phyloP scores from a whole-genome alignment of 2,888 invertebrate species.

The Drosophila phalerata region DNA sequence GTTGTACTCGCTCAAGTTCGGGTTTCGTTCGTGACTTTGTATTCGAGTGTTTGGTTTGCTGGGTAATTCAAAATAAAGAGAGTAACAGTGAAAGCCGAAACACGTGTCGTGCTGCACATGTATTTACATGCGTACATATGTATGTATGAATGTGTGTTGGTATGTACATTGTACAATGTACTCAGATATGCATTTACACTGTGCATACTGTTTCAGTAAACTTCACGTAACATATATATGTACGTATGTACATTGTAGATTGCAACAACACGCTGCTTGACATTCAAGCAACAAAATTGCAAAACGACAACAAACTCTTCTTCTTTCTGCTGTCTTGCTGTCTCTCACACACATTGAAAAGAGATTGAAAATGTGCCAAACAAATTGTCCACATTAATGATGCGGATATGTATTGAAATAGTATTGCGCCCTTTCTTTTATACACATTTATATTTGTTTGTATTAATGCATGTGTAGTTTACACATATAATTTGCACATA shows the following conservation, averaged over 20 bases:
- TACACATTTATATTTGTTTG: neutral
- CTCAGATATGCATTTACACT: neutral
- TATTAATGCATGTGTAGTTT: neutral
- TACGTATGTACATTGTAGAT: neutral
- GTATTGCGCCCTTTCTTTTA: constrained; percentile 36
- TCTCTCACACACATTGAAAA: constrained; percentile 1
- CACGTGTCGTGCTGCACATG: constrained; percentile 13
- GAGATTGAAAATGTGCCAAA: constrained; percentile 83
- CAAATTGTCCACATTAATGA: constrained; percentile 13
- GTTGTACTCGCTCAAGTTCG: neutral
- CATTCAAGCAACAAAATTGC: constrained; percentile 17
- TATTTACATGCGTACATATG: neutral
- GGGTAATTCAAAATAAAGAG: neutral
- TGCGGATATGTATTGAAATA: constrained; percentile 25
- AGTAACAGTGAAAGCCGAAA: neutral
- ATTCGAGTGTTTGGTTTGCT: neutral
- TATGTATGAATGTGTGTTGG: neutral
- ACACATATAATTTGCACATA: neutral
- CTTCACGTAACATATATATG: neutral
- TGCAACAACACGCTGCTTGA: neutral
- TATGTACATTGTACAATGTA: neutral
- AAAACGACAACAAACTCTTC: constrained; percentile 11
- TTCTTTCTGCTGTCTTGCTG: constrained; percentile 1
- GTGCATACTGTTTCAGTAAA: neutral
- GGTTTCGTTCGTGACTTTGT: neutral